A percentile compares a stretch with the other conserved stretches of the same genome.
phyloP scores from a whole-genome alignment of 2,113 vertebrate species.

The Cettia cetti region DNA sequence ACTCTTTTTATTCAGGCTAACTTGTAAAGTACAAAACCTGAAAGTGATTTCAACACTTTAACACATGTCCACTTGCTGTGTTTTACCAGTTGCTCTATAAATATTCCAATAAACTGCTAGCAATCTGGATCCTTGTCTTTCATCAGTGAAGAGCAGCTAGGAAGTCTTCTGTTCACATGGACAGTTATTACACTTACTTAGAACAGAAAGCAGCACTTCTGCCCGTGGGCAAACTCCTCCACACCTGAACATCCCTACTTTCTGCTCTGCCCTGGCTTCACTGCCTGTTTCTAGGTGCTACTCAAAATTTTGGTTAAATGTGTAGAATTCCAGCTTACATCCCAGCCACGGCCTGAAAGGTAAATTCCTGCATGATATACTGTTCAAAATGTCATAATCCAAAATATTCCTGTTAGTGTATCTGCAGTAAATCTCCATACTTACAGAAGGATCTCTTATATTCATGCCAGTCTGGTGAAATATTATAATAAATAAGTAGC shows the following conservation, averaged over 20 bases:
- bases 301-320: background rate
- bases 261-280: background rate
- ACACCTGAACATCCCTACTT: background rate
- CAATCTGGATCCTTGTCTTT: background rate
- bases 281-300: background rate
- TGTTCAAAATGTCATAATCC: background rate
- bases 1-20: background rate
- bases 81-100: background rate
- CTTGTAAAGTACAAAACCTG: background rate
- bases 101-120: background rate
- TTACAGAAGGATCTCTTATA: background rate
- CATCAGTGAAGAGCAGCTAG: background rate
- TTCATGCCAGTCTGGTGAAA: background rate
- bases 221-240: background rate
- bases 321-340: background rate
- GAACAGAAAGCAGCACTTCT: background rate
- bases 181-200: background rate
- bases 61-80: fast-evolving
- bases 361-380: background rate
- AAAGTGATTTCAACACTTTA: background rate
- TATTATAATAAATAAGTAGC: background rate
- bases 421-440: background rate
- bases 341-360: background rate
- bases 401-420: background rate
- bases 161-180: background rate